Evolutionary conservation across 2,888 invertebrate species (phyloP), one percentile per base, ranked within the genome.

Genomic region (Drosophila paracracens): DNA sequence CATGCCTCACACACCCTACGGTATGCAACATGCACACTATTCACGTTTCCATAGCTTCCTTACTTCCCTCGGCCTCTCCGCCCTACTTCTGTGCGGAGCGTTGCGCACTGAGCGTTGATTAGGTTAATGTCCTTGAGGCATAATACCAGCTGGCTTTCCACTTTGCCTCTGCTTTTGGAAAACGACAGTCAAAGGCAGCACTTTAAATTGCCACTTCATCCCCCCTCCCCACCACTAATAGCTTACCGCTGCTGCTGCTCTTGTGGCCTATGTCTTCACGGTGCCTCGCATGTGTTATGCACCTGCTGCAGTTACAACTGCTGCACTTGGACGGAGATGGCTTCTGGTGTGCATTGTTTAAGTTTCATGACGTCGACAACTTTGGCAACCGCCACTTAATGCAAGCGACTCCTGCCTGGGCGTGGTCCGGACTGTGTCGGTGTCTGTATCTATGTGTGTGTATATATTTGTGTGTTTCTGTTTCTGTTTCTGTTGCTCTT

Each of bases 331-430:
- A 40, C 67, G 38, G 4, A 8, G 50, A 51, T 63, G 61, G 60
- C 65, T 70, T 59, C 65, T 63, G 70, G 68, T 50, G 74, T 83
- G 83, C 76, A 83, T 83, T 83, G 83, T 83, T 86, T 79, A 79
- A 86, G 83, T 86, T 83, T 71, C 83, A 83, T 79, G 83, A 86
- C 79, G 83, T 86, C 83, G 83, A 82, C 81, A 87, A 85, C 82
- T 85, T 86, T 81, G 81, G 75, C 79, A 87, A 84, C 88, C 85
- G 83, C 88, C 85, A 86, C 88, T 86, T 86, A 84, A 83, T 81
- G 84, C 83, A 84, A 84, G 81, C 77, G 72, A 81, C 59, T 80
- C 65, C 59, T 50, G 50, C 48, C 53, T 66, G 48, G 63, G 59
- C 62, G 63, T 63, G 62, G 58, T 48, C 27, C 53, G 48, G 31